Percentiles rank a stretch among this genome's conserved stretches.
These are phyloP conservation scores for Nectonema munidae DNA, from an alignment of 2,888 invertebrate genomes.

Conservation along the genomic window DNA sequence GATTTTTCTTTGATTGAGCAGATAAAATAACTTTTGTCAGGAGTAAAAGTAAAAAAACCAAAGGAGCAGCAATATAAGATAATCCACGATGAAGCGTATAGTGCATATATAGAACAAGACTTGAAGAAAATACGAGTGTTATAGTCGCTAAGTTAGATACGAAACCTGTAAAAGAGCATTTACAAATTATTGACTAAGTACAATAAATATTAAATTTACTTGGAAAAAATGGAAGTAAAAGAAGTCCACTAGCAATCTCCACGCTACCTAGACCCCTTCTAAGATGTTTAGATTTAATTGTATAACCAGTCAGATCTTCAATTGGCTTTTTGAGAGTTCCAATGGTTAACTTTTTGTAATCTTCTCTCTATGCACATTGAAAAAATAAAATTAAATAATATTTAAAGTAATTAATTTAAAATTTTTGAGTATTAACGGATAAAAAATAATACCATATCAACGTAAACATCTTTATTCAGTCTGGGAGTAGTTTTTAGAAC, in stretches of 20 bases:
- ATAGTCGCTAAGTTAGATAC: constrained; percentile 7
- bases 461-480: background rate
- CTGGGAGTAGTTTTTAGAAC: constrained; percentile 8
- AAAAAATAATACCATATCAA: background rate
- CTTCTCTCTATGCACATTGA: background rate
- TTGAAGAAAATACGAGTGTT: background rate
- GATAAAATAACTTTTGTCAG: background rate
- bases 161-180: background rate
- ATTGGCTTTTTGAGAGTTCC: background rate
- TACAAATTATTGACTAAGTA: background rate
- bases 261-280: constrained; percentile 8
- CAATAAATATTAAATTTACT: background rate
- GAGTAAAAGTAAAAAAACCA: constrained; percentile 1
- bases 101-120: background rate
- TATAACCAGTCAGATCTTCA: background rate
- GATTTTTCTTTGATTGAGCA: background rate
- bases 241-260: background rate
- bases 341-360: constrained; percentile 2
- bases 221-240: constrained; percentile 10
- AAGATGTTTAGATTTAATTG: constrained; percentile 9
- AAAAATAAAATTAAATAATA: constrained; percentile 7
- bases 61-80: background rate
- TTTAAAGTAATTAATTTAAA: too few relatives aligned
- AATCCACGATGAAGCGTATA: background rate
- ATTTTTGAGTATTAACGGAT: too few relatives aligned